These are phyloP conservation scores for Muscidifurax raptorellus DNA, from an alignment of 1,140 invertebrate genomes.

Conservation along the genomic window DNA sequence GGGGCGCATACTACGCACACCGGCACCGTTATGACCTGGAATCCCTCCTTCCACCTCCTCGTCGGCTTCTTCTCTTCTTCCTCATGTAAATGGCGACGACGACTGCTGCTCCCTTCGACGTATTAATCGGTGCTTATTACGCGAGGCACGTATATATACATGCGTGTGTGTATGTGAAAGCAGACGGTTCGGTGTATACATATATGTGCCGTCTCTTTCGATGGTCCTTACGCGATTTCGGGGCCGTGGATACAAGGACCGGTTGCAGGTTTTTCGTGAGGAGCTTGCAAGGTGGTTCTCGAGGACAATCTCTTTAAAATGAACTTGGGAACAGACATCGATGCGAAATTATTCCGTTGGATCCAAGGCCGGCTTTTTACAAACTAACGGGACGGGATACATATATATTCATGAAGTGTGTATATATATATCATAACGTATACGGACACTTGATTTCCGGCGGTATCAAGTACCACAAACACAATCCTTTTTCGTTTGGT, in stretches of 20 bases:
- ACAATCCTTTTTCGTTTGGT: too few relatives aligned
- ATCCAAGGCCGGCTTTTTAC: background rate
- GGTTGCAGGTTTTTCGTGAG: too few relatives aligned
- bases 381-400: slow-evolving; percentile 11
- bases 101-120: slow-evolving; percentile 29
- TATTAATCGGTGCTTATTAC: slow-evolving; percentile 58
- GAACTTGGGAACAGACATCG: background rate
- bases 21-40: slow-evolving; percentile 66
- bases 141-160: slow-evolving; percentile 43
- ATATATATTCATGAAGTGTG: too few relatives aligned
- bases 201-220: background rate
- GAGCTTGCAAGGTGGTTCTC: background rate
- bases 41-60: slow-evolving; percentile 43
- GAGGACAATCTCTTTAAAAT: background rate
- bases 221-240: background rate
- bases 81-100: slow-evolving; percentile 1
- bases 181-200: too few relatives aligned
- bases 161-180: background rate
- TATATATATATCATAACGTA: too few relatives aligned
- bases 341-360: background rate
- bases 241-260: too few relatives aligned
- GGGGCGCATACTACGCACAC: slow-evolving; percentile 35
- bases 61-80: background rate
- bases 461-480: background rate
- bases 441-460: background rate